A percentile compares a stretch with the other conserved stretches of the same genome.
Conservation (phyloP, 2,888 invertebrate genomes). For the Monopis laevigella region DNA sequence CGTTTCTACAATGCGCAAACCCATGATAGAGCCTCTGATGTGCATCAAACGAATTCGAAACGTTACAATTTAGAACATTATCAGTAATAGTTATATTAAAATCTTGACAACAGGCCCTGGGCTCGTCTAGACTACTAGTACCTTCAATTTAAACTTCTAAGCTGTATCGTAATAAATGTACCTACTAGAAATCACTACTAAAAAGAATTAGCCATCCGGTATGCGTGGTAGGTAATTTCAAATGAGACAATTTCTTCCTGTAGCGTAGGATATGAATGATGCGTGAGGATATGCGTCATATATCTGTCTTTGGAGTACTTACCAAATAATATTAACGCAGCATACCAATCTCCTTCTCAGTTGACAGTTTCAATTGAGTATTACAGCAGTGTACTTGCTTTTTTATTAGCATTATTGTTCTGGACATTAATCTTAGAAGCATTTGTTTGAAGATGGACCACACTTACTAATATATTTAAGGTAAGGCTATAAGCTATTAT, state of each 20-base stretch:
- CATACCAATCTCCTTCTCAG: constrained; percentile 15
- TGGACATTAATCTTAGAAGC: not conserved
- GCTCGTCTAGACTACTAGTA: no score
- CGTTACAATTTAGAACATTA: no score
- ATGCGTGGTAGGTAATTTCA: not conserved
- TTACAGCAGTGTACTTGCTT: constrained; percentile 3
- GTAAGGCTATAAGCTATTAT: no score
- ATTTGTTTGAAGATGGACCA: not conserved
- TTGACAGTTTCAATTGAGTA: constrained; percentile 7
- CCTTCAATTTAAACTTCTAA: no score
- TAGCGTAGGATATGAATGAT: constrained; percentile 6
- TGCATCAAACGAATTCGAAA: no score
- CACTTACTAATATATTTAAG: no score
- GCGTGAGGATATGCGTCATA: constrained; percentile 28
- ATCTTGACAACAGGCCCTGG: no score
- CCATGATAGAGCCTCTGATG: no score
- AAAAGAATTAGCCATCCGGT: not conserved
- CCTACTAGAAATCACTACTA: no score
- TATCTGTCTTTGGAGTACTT: constrained; percentile 20
- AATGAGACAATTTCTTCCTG: not conserved
- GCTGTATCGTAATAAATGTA: no score
- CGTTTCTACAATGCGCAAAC: no score
- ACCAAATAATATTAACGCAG: constrained; percentile 5
- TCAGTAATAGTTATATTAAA: no score
- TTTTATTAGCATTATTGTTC: not conserved